phyloP scores from a whole-genome alignment of 2,113 vertebrate genomes.

The Puffinus mauretanicus region DNA sequence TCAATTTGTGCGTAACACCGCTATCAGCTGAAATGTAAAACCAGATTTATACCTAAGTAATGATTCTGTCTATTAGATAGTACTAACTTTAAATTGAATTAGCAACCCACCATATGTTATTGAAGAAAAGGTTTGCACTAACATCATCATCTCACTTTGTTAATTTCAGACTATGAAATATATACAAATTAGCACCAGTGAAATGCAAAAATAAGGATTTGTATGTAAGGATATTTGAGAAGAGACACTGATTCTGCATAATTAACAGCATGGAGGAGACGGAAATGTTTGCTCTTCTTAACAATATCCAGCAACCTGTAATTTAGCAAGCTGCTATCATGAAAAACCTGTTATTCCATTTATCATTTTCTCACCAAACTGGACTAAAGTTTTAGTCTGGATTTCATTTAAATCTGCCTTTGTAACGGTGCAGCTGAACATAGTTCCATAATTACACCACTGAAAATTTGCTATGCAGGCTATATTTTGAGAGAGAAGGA shows the following conservation, averaged over 20 bases:
- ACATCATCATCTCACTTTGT: background rate
- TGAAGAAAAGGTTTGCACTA: background rate
- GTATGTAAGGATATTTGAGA: background rate
- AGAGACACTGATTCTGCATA: conserved; percentile 11
- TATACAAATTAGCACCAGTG: background rate
- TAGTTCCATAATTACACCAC: background rate
- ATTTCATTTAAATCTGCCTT: conserved; percentile 49
- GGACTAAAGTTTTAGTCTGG: conserved; percentile 13
- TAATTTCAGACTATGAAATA: conserved; percentile 5
- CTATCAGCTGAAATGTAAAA: background rate
- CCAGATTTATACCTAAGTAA: background rate
- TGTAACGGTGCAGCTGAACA: conserved; percentile 1
- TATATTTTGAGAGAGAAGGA: background rate
- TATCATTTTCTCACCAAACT: conserved; percentile 28
- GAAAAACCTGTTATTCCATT: conserved; percentile 29
- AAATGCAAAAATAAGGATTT: conserved; percentile 42
- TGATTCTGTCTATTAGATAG: background rate
- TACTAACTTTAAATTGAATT: background rate
- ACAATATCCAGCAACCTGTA: background rate
- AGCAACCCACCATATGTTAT: background rate
- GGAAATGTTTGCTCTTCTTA: conserved; percentile 8
- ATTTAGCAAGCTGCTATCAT: conserved; percentile 7
- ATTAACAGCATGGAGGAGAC: conserved; percentile 31
- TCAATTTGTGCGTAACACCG: background rate
- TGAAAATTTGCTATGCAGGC: background rate